Percentiles rank a stretch among this genome's conserved stretches.
These are phyloP conservation scores for Gopherus evgoodei DNA, from an alignment of 2,113 vertebrate species.

Conservation along the genomic window DNA sequence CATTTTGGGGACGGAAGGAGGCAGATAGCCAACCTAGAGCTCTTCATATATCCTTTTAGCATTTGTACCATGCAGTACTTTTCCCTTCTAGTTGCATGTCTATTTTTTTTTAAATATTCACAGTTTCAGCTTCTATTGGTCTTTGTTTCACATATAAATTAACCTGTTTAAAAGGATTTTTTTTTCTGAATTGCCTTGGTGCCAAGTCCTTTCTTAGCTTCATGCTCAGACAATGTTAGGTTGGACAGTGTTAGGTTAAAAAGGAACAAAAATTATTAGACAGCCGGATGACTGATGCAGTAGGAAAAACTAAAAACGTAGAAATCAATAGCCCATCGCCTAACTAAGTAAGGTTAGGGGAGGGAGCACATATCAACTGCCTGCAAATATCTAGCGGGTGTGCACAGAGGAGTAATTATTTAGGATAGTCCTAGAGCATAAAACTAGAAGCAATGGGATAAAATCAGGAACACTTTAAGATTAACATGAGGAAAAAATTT, in stretches of 20 bases:
- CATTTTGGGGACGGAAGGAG: background rate
- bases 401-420: slow-evolving; percentile 13
- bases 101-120: background rate
- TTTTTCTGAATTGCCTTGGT: background rate
- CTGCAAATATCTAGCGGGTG: background rate
- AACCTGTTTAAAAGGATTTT: background rate
- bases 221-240: background rate
- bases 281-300: background rate
- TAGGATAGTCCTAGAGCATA: background rate
- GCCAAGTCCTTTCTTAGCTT: background rate
- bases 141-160: background rate
- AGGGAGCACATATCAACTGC: background rate
- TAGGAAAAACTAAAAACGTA: background rate
- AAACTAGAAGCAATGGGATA: slow-evolving; percentile 17
- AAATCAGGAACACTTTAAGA: slow-evolving; percentile 35
- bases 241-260: background rate
- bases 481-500: slow-evolving; percentile 65
- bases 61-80: background rate
- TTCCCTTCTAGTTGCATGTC: background rate
- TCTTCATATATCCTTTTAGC: background rate
- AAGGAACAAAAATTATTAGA: background rate
- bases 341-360: background rate
- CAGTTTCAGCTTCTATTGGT: background rate
- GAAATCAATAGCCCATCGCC: background rate
- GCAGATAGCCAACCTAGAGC: background rate